Conservation (phyloP, 2,113 vertebrate genomes). For the Sapayoa aenigma region DNA sequence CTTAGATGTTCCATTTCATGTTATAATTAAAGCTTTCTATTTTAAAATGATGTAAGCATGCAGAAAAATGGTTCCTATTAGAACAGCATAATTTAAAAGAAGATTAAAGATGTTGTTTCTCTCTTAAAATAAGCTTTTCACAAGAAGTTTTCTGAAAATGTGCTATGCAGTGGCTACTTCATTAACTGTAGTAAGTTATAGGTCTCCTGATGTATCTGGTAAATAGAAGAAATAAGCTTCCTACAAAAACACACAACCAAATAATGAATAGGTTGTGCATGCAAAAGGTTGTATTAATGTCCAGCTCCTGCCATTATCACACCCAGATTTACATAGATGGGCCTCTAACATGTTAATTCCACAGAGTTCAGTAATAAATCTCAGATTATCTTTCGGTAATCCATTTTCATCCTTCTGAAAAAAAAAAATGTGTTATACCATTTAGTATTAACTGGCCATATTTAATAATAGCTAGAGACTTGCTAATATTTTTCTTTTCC, state of each 20-base stretch:
- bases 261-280: background rate
- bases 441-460: background rate
- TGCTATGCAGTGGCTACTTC: background rate
- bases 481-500: background rate
- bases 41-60: background rate
- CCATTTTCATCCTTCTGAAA: background rate
- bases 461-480: background rate
- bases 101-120: background rate
- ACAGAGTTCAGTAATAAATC: background rate
- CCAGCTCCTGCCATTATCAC: background rate
- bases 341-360: background rate
- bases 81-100: background rate
- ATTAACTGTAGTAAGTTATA: background rate
- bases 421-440: background rate
- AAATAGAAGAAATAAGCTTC: background rate
- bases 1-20: background rate
- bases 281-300: background rate
- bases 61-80: background rate
- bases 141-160: background rate
- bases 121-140: background rate
- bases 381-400: slow-evolving; percentile 14
- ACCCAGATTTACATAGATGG: background rate
- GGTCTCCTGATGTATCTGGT: background rate
- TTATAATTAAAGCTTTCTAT: background rate
- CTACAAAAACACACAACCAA: background rate